Evolutionary conservation across 2,797 vertebrate species (phyloP).

Genomic region (Acanthurus leucopareius): DNA sequence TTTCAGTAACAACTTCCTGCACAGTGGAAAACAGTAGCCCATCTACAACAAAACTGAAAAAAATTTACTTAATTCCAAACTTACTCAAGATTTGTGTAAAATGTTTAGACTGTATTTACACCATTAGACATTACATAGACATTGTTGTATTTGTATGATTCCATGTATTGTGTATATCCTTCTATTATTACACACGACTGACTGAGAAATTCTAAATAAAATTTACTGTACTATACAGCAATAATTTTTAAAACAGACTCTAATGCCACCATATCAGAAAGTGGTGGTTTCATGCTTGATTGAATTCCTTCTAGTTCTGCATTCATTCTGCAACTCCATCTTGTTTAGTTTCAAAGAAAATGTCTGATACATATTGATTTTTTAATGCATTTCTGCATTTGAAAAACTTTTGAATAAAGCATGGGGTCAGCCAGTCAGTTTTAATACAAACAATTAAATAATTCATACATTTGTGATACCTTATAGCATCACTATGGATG

Average conservation of each 20-base stretch:
- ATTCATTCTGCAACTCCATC: no score
- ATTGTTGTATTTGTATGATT: no score
- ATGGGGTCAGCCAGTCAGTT: neutral
- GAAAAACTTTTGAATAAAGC: neutral
- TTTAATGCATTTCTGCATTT: neutral
- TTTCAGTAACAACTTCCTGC: neutral
- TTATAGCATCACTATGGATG: neutral
- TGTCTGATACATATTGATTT: neutral
- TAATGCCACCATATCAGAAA: neutral
- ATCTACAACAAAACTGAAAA: neutral
- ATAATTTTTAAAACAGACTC: no score
- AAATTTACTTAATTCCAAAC: neutral
- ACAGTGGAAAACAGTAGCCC: neutral
- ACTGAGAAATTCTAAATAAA: no score
- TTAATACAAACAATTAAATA: neutral
- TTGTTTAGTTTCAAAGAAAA: no score
- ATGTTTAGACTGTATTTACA: neutral
- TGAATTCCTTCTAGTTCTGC: neutral
- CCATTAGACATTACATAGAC: neutral
- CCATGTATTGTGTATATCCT: neutral
- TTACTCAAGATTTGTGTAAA: neutral
- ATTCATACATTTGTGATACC: neutral
- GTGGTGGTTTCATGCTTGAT: slow-evolving; percentile 6
- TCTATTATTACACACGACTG: neutral
- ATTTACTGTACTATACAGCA: no score